phyloP scores from a whole-genome alignment of 37 sponge, comb jelly and placozoan species.

The Cliona cf. orientalis region DNA sequence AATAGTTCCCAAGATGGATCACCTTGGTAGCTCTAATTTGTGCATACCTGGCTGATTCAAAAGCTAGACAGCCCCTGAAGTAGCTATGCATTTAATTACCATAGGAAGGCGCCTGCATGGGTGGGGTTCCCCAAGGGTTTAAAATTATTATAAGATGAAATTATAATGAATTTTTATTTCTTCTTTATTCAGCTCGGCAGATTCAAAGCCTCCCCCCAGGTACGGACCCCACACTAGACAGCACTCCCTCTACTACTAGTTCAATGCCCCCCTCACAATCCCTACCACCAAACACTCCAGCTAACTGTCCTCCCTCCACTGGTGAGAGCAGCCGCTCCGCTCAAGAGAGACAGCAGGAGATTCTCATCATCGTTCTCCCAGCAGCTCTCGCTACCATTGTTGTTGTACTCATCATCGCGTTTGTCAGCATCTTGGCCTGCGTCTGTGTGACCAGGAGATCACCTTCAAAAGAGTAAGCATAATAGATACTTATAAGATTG shows the following conservation, averaged over 20 bases:
- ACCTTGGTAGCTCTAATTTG: too few relatives aligned
- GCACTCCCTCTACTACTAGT: not conserved
- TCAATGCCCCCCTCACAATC: not conserved
- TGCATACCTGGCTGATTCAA: too few relatives aligned
- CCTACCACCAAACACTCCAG: not conserved
- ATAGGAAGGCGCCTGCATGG: too few relatives aligned
- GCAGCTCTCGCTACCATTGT: constrained; percentile 3
- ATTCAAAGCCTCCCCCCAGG: not conserved
- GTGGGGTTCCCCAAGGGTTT: too few relatives aligned
- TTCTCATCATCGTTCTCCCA: constrained; percentile 19
- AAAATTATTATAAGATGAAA: too few relatives aligned
- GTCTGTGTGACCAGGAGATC: not conserved
- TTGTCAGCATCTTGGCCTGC: constrained; percentile 2
- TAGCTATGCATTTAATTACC: too few relatives aligned
- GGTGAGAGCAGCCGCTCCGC: not conserved
- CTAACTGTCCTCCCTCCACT: not conserved
- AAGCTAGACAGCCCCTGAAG: too few relatives aligned
- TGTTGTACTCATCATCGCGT: not conserved
- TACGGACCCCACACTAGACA: not conserved
- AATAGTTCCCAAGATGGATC: too few relatives aligned
- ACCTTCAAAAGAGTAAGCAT: not conserved
- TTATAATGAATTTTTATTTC: too few relatives aligned
- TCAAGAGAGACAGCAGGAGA: not conserved
- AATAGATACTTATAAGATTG: too few relatives aligned
- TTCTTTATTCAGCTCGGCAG: not conserved